These are phyloP conservation scores for Anarrhichthys ocellatus DNA, from an alignment of 2,113 vertebrate genomes.

Conservation along the genomic window DNA sequence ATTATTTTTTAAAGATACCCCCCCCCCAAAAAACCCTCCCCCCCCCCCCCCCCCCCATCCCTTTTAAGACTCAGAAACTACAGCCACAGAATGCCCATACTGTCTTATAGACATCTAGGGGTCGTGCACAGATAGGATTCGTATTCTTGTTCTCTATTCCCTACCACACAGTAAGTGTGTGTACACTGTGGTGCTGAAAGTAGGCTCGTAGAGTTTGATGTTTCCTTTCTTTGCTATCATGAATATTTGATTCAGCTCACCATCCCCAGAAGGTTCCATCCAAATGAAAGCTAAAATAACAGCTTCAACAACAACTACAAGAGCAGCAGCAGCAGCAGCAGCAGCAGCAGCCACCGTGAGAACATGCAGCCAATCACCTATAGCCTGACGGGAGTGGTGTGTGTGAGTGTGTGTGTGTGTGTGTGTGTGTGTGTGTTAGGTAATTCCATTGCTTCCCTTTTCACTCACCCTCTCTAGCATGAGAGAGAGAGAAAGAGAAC, in stretches of 20 bases:
- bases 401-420: background rate
- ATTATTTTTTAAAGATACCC: background rate
- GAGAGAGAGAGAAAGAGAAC: background rate
- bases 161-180: background rate
- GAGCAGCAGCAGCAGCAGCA: conserved; percentile 21
- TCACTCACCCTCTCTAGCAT: background rate
- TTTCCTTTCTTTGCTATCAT: conserved; percentile 73
- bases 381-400: conserved; percentile 24
- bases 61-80: background rate
- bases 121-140: background rate
- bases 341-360: conserved; percentile 19
- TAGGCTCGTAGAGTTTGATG: conserved; percentile 55
- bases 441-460: background rate
- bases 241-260: conserved; percentile 73
- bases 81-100: background rate
- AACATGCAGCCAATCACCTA: conserved; percentile 36
- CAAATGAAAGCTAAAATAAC: conserved; percentile 70
- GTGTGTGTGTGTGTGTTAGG: no score
- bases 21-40: background rate
- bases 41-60: no score
- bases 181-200: conserved; percentile 25
- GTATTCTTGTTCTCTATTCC: background rate
- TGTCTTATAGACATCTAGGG: background rate
- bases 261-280: conserved; percentile 63
- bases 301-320: conserved; percentile 51